These are phyloP conservation scores for Drosophila saltans DNA, from an alignment of 1,140 invertebrate genomes.

Conservation along the genomic window DNA sequence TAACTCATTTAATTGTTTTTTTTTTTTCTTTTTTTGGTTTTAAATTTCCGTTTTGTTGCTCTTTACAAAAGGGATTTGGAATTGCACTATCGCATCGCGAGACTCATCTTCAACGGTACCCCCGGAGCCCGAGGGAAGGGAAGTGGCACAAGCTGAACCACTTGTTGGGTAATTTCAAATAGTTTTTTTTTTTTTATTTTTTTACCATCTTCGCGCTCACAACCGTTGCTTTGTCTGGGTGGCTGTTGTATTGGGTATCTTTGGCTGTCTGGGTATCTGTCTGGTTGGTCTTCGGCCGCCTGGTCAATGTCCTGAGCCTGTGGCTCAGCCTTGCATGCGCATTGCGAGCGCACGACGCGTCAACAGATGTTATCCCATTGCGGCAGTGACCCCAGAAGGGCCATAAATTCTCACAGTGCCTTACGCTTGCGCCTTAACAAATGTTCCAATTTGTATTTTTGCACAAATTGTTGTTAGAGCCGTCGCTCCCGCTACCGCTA, in stretches of 20 bases:
- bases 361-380: constrained; percentile 77
- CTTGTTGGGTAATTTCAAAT: constrained; percentile 65
- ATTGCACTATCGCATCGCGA: not conserved
- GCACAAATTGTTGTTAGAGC: constrained; percentile 68
- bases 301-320: constrained; percentile 73
- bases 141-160: constrained; percentile 50
- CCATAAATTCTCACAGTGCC: constrained; percentile 78
- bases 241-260: constrained; percentile 3
- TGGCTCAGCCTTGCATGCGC: constrained; percentile 69
- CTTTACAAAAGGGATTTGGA: constrained; percentile 6
- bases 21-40: constrained; percentile 46
- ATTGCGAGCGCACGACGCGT: constrained; percentile 74
- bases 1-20: constrained; percentile 48
- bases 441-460: constrained; percentile 81
- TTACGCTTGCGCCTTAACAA: constrained; percentile 63
- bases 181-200: not conserved
- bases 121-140: not conserved
- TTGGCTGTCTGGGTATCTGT: constrained; percentile 33
- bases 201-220: constrained; percentile 55
- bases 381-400: constrained; percentile 74
- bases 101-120: constrained; percentile 31
- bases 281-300: constrained; percentile 33
- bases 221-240: constrained; percentile 40
- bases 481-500: constrained; percentile 32
- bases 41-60: not conserved